Conservation (phyloP, 2,797 vertebrate species). For the Anniella stebbinsi region DNA sequence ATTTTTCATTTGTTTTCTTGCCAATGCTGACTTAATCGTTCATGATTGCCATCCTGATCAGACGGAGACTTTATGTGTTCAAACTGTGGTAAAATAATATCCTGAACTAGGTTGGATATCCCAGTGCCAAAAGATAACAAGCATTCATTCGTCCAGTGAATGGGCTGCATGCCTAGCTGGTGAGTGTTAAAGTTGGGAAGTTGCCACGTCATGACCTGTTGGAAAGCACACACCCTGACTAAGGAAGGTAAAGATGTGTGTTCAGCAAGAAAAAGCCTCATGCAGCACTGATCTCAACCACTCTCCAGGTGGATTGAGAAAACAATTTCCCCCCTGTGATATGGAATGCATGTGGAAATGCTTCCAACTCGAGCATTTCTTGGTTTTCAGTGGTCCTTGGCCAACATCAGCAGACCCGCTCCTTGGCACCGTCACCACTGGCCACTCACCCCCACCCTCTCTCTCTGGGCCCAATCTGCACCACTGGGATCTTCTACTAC, state of each 20-base stretch:
- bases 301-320: not conserved
- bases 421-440: not conserved
- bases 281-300: not conserved
- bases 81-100: slow-evolving; percentile 5
- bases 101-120: slow-evolving; percentile 14
- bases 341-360: not conserved
- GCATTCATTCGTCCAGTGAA: not conserved
- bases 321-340: not conserved
- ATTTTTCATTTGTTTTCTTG: slow-evolving; percentile 53
- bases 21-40: slow-evolving; percentile 50
- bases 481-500: not conserved
- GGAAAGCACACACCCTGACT: not conserved
- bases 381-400: not conserved
- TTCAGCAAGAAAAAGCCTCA: not conserved
- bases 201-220: slow-evolving; percentile 18
- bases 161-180: slow-evolving; percentile 1
- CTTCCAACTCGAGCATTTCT: not conserved
- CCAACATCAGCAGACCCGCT: not conserved
- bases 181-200: slow-evolving; percentile 15
- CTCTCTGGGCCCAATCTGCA: not conserved
- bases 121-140: slow-evolving; percentile 29
- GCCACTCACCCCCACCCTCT: not conserved
- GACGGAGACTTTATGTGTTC: slow-evolving; percentile 11
- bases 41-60: not conserved
- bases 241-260: not conserved